Conservation (phyloP, 2,797 vertebrate genomes). For the Mus minutoides region DNA sequence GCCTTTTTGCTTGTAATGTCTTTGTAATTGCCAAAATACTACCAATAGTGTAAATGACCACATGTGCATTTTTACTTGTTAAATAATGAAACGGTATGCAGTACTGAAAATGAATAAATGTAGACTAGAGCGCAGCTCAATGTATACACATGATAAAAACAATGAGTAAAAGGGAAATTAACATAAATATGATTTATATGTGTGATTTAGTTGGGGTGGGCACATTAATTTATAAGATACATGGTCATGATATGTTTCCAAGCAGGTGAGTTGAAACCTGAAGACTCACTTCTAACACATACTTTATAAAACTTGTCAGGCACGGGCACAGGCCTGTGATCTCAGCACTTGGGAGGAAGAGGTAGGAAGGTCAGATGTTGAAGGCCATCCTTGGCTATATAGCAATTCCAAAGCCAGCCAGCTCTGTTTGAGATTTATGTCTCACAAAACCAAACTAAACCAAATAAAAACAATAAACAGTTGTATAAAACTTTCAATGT, state of each 20-base stretch:
- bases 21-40: conserved; percentile 14
- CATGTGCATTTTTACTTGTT: background rate
- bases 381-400: background rate
- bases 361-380: background rate
- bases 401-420: background rate
- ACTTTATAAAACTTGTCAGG: background rate
- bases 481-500: background rate
- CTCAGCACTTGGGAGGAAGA: background rate
- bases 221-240: background rate
- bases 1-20: background rate
- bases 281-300: background rate
- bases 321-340: too few species aligned
- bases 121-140: background rate
- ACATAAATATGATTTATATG: background rate
- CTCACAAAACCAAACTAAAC: background rate
- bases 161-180: conserved; percentile 1
- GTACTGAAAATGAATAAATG: background rate
- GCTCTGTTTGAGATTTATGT: background rate
- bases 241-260: background rate
- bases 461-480: background rate
- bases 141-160: background rate
- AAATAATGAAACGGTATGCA: background rate
- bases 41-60: background rate
- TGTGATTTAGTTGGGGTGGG: background rate
- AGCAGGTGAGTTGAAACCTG: background rate